Base-by-base conservation (phyloP, 2,888 invertebrate species). In the Gortyna flavago region DNA sequence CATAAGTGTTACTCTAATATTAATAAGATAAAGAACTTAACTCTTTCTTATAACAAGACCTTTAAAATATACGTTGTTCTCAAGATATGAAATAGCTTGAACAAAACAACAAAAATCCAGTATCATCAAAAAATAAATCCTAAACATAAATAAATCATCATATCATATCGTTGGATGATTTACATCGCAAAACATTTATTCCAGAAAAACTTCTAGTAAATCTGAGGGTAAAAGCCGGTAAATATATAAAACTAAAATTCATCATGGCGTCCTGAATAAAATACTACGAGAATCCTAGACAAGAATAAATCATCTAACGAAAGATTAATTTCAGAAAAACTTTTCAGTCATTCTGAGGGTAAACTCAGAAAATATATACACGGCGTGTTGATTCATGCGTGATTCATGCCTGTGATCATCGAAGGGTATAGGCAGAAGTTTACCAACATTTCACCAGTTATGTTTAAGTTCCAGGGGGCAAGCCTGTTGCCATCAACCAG, bases 281-380 rank as follows among this genome's bases (percentile, higher is more conserved):
- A 48, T 48, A 32, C 25, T 32, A 32, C 32, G 48, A 25, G 48
- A 68, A 73, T 35, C 29, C 18, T 13, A 51, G 16, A 74, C 16
- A 32, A n/a, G n/a, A 51, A 77, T 72, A 62, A 67, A 81, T 81
- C 44, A 51, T 54, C 6, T 16, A 54, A 1, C 21, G 29, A 79
- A 70, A 71, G 11, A 65, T 61, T 66, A 25, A 48, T 54, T 35
- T 7, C 13, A 18, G 1, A 51, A 51, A 32, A 32, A 48, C 3
- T n/a, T n/a, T 48, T 32, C 16, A 29, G 35, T 72, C 21, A n/a
- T 8, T 48, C 21, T 7, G 13, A 29, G 11, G 7, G 18, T 68
- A 5, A 13, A 29, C 7, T 21, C n/a, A 29, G 64, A 32, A 75
- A 71, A 74, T 61, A 29, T 59, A 35, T 35, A 32, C 11, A 11